Base-by-base conservation (phyloP, 2,888 invertebrate genomes). In the Augochlorella aurata region DNA sequence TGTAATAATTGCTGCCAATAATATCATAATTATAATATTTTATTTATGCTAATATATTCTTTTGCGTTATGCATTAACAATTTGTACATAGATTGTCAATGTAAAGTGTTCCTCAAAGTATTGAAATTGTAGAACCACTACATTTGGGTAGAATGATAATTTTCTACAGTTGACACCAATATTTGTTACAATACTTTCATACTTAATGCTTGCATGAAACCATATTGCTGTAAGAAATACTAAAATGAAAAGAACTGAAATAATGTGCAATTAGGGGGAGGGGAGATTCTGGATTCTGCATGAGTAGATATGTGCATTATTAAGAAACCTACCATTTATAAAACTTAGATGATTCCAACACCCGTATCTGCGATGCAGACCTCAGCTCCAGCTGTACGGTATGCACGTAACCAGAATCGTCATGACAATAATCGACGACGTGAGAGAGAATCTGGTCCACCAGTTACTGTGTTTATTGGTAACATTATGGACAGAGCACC, bases 381-480 rank as follows among this genome's bases (percentile, higher is more conserved):
- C 74, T 93, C 92, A 83, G 93, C 92, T 68, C 93, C 92, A 69
- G 92, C 93, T 75, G 92, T 93, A 63, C 91, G 93, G 75, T 94
- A 93, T 82, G 89, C 87, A 52, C 90, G 92, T 67, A 92, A 92
- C 87, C 92, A 92, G 85, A 91, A 90, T 82, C 90, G 94, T 4
- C 92, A 93, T 82, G 92, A 93, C 76, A 91, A 92, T 75, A 91
- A 90, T 78, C 90, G 92, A 47, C 91, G 92, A 50, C 91, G 93
- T 2, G 93, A 93, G 81, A 87, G 93, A 79, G 93, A 93, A 85
- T 88, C 92, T 3, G 98, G 98, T 0, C 98, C 99, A 0, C 96
- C 98, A 1, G 98, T 99, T 52, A 99, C 99, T 1, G 99, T 99
- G 3, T 99, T 99, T 94, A 98, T 99, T 70, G 99, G 99, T 68